These are phyloP conservation scores for Melanotaenia maccullochi DNA, from an alignment of 2,797 vertebrate genomes.

Conservation along the genomic window DNA sequence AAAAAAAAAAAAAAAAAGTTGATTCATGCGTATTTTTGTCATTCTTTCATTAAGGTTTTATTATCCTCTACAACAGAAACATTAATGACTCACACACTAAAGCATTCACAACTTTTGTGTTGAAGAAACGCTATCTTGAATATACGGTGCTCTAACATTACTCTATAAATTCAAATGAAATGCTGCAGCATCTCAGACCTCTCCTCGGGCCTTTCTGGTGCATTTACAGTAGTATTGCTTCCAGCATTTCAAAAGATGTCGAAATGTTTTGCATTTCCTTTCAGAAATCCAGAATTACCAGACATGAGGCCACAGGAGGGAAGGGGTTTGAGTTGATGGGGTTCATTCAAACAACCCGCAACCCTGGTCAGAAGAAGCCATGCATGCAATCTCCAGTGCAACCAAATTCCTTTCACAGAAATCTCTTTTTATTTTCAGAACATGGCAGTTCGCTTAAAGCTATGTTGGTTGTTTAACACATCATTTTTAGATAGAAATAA, in stretches of 20 bases:
- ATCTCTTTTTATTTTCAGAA: not conserved
- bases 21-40: not conserved
- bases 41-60: not conserved
- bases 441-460: not conserved
- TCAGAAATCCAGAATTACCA: constrained; percentile 8
- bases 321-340: not conserved
- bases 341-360: too few species aligned
- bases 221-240: constrained; percentile 10
- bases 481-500: not conserved
- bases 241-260: constrained; percentile 12
- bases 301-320: not conserved
- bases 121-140: constrained; percentile 5
- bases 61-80: not conserved
- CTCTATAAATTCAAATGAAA: constrained; percentile 12
- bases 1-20: not conserved
- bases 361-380: not conserved
- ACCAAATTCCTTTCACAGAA: not conserved
- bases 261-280: constrained; percentile 11
- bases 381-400: not conserved
- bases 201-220: not conserved
- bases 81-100: not conserved
- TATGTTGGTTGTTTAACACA: too few species aligned
- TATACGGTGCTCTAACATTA: constrained; percentile 3
- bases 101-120: not conserved
- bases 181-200: not conserved